Percentiles rank a stretch among this genome's conserved stretches.
These are phyloP conservation scores for Pycnonotus jocosus DNA, from an alignment of 2,113 vertebrate genomes.

Conservation along the genomic window DNA sequence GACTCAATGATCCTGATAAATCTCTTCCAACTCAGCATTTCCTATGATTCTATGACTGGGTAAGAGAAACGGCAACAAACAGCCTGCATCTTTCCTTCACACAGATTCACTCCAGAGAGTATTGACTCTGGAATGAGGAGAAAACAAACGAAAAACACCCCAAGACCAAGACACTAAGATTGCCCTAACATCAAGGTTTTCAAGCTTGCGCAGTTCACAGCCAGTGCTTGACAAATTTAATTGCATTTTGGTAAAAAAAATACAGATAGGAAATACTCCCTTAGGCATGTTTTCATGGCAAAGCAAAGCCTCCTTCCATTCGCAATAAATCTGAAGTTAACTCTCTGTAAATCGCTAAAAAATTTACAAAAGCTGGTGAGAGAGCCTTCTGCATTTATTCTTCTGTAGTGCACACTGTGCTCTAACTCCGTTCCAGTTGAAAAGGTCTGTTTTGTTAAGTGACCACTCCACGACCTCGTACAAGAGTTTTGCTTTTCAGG, in stretches of 20 bases:
- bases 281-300: neutral
- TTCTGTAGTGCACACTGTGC: rapidly evolving
- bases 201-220: neutral
- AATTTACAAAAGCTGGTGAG: rapidly evolving
- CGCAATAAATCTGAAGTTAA: neutral
- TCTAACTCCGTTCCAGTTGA: neutral
- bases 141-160: neutral
- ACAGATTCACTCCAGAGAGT: neutral
- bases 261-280: neutral
- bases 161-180: neutral
- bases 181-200: neutral
- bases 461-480: neutral
- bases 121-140: neutral
- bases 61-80: neutral
- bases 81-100: neutral
- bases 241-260: neutral
- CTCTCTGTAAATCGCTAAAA: neutral
- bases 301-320: neutral
- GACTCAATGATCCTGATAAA: neutral
- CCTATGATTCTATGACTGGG: neutral
- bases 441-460: neutral
- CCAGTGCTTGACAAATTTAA: rapidly evolving
- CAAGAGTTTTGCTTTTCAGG: neutral
- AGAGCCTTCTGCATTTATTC: neutral
- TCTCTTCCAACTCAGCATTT: neutral